Base-by-base conservation (phyloP, 1,140 invertebrate genomes). In the Elymnias hypermnestra region DNA sequence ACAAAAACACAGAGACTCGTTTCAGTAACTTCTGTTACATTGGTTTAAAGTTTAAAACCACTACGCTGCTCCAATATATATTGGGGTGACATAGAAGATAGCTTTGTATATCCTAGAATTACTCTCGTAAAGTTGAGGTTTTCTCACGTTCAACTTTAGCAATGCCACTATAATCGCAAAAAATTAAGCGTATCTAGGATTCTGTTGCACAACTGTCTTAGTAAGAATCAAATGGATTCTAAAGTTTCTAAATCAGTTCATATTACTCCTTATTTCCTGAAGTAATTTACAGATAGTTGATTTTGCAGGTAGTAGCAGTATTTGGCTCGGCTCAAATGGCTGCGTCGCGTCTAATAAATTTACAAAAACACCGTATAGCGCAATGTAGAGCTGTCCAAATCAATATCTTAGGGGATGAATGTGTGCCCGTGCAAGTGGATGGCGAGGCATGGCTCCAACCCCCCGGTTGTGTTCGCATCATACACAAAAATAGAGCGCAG, bases 361-460 rank as follows among this genome's bases (percentile, higher is more conserved):
- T 98, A 7, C 97, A 98, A 72, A 96, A 97, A 87, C 97, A 99
- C 81, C 91, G 97, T 29, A 99, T 99, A 43, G 97, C 97, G 3
- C 97, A 98, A 82, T 98, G 97, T 84, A 92, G 96, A 50, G 94
- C 94, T 18, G 94, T 99, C 1, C 97, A 98, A 81, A 98, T 98
- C 56, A 97, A 96, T 64, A 98, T 98, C 62, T 84, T 97, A 49
- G 97, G 94, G 9, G 92, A 94, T 28, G 94, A 96, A 86, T 93
- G 94, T 42, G 94, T 97, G 21, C 95, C 95, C 8, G 94, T 92
- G 53, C 95, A 98, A 87, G 97, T 98, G 10, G 97, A 99, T 82
- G 97, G 97, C 0, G 97, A 99, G 87, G 97, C 97, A 5, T 99
- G 97, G 97, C 89, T 98, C n/a, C 97, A 99, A 83, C 95, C 95